These are phyloP conservation scores for Dilophus febrilis DNA, from an alignment of 2,888 invertebrate genomes.

Conservation along the genomic window DNA sequence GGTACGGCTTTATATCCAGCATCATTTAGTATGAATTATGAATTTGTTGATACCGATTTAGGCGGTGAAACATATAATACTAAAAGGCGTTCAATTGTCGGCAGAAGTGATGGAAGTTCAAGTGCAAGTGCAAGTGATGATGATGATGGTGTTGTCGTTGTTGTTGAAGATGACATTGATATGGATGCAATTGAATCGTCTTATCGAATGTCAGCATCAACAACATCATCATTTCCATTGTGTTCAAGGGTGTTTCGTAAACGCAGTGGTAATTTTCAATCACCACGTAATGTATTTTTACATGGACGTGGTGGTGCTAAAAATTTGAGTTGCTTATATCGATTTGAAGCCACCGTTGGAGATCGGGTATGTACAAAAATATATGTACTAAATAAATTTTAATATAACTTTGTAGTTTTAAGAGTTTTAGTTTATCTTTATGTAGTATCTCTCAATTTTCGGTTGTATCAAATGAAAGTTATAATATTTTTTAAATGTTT, in stretches of 20 bases:
- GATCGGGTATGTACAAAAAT: slow-evolving; percentile 36
- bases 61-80: slow-evolving; percentile 48
- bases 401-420: too few relatives aligned
- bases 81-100: too few relatives aligned
- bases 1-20: slow-evolving; percentile 70
- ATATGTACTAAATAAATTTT: too few relatives aligned
- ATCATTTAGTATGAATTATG: slow-evolving; percentile 55
- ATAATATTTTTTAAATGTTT: too few relatives aligned
- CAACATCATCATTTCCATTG: too few relatives aligned
- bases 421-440: too few relatives aligned
- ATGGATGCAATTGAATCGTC: too few relatives aligned
- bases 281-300: slow-evolving; percentile 59
- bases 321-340: slow-evolving; percentile 58
- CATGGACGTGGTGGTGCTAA: slow-evolving; percentile 69
- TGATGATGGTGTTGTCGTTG: slow-evolving; percentile 29
- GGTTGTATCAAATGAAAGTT: too few relatives aligned
- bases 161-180: too few relatives aligned
- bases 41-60: slow-evolving; percentile 65
- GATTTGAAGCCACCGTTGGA: slow-evolving; percentile 49
- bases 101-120: slow-evolving; percentile 17
- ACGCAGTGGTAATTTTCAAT: slow-evolving; percentile 43
- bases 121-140: too few relatives aligned
- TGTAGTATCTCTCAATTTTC: too few relatives aligned
- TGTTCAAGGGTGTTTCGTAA: slow-evolving; percentile 49
- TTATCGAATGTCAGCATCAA: too few relatives aligned